Evolutionary conservation across 92 coral and sea anemone species (phyloP), one percentile per base, ranked within the genome.

Genomic region (Zoanthus solanderi): DNA sequence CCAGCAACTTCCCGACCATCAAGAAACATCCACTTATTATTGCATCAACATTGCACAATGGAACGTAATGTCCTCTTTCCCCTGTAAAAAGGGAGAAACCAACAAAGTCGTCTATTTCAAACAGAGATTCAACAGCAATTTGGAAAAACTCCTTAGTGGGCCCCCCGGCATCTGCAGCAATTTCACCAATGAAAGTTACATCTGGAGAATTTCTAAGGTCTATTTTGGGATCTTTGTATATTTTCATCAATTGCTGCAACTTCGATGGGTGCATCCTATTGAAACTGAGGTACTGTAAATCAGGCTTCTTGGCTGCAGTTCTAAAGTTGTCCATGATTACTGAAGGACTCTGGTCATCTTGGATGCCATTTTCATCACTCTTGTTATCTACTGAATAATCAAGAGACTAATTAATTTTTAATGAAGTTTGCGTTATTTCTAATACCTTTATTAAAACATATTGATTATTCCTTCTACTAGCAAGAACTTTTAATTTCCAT

Each of bases 1-100:
- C 88, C 30, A 88, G 73, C 14, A 88, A 76, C 71, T 88, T 88
- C 2, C 91, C 91, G 44, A 60, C 88, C 91, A 73, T 88, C 23
- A 34, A 11, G 32, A 82, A 88, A 57, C 91, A 88, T 1, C 83
- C 91, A 32, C 75, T 50, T 12, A 75, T 17, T 0, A 83, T 44
- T 44, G 88, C 91, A 88, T 88, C 88, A 48, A 88, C 65, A 15
- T 69, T 60, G 57, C 75, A 72, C 45, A 65, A 61, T 47, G 86
- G 86, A 5, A 82, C 75, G 8, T 9, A 34, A 52, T 82, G 86
- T 46, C 86, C 86, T 34, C 58, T 37, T 23, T 82, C 76, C 4
- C 75, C 86, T 17, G 76, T 65, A 71, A 82, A 82, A 2, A 82
- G 75, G 7, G 56, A 7, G 30, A 82, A 23, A 9, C 57, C 3